Conservation (phyloP, 2,113 vertebrate species). For the Mustela lutreola region DNA sequence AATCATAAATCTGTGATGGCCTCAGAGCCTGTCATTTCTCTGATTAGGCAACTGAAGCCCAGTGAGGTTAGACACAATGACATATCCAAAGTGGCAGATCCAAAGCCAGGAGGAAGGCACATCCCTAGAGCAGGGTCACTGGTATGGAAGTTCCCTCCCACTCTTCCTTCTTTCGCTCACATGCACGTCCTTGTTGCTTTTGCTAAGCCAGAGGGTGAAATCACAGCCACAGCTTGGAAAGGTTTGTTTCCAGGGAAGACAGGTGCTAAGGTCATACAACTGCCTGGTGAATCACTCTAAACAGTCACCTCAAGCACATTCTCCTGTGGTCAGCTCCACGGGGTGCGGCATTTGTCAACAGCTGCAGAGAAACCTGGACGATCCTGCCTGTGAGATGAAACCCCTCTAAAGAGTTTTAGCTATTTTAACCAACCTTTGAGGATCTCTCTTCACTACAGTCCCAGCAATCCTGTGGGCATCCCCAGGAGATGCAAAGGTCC, state of each 20-base stretch:
- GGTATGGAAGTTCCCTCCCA: rapidly evolving
- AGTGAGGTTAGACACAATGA: neutral
- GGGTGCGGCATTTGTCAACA: neutral
- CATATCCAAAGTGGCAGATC: neutral
- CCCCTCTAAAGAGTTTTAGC: neutral
- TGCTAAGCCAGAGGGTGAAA: neutral
- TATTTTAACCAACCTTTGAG: neutral
- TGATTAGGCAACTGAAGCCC: neutral
- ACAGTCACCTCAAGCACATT: neutral
- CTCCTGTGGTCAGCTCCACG: neutral
- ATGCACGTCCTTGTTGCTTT: neutral
- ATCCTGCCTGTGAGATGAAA: neutral
- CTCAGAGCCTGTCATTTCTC: neutral
- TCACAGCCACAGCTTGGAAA: neutral
- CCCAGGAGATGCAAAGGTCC: neutral
- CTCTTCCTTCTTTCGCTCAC: neutral
- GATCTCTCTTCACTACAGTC: neutral
- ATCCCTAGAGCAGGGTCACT: neutral
- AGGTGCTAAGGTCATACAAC: neutral
- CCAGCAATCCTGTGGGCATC: neutral
- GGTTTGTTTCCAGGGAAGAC: neutral
- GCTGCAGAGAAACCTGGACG: neutral
- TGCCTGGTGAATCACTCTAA: neutral
- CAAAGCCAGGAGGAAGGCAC: neutral
- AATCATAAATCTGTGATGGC: neutral